Base-by-base conservation (phyloP, 2,113 vertebrate species). In the Barbus barbus region DNA sequence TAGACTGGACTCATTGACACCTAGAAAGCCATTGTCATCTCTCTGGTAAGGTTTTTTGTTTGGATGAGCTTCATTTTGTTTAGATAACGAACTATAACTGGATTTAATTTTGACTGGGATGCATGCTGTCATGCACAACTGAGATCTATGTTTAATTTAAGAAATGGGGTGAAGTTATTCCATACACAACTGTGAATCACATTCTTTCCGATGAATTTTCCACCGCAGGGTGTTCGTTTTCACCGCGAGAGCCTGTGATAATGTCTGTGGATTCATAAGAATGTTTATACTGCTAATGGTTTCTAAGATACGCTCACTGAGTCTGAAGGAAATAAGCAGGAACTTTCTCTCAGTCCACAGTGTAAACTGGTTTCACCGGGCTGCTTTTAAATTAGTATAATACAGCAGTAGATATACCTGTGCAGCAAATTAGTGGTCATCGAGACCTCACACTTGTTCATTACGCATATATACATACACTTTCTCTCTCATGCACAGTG, bases 211-310 rank as follows among this genome's bases (percentile, higher is more conserved):
- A 58, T 58, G 28, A 7, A 8, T 77, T 77, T 58, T 56, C 11
- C 51, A 58, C 31, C 14, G 11, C 31, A 12, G 9, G 11, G 9
- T 56, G 28, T 77, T 77, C 18, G 26, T 48, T 13, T 36, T 58
- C 18, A 33, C 75, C 5, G 13, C 11, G 4, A 76, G 48, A 53
- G 74, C 48, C 2, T 56, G 28, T 76, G 28, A 56, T 56, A 56
- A 56, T 33, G 9, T 53, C 18, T 76, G 16, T 2, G 9, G 72
- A 75, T 51, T 75, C 16, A 48, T 31, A 48, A 20, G 18, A 69
- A 69, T 75, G 16, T 31, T 75, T 48, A 31, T 51, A 18, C 44
- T 75, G 73, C 24, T 48, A 51, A 51, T 75, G 65, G 65, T 69
- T 69, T 36, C 20, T 1, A 69, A 22, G 65, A 69, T 9, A 12